These are phyloP conservation scores for Australoheros scitulus DNA, from an alignment of 2,113 vertebrate genomes.

Conservation along the genomic window DNA sequence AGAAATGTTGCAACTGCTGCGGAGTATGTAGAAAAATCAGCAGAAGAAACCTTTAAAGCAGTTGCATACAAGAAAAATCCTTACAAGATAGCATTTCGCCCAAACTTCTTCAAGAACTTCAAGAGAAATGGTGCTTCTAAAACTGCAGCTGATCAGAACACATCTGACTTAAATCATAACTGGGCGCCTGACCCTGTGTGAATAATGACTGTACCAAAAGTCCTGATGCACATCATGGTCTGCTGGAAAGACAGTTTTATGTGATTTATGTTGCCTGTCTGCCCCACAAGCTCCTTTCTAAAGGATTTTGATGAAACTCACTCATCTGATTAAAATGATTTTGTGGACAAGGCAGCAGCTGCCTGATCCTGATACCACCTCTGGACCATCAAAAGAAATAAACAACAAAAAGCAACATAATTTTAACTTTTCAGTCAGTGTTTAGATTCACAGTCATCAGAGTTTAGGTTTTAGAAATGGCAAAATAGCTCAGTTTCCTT, in stretches of 20 bases:
- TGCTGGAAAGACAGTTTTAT: background rate
- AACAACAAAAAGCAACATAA: background rate
- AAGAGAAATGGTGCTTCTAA: conserved; percentile 33
- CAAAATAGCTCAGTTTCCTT: too few relatives aligned
- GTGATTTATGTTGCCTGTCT: background rate
- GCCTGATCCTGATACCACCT: background rate
- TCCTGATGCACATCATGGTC: conserved; percentile 8
- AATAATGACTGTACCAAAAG: conserved; percentile 10
- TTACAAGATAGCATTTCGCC: conserved; percentile 79
- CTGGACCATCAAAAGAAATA: too few relatives aligned
- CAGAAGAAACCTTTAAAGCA: conserved; percentile 85
- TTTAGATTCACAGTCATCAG: background rate
- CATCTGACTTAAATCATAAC: conserved; percentile 4
- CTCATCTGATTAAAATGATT: background rate
- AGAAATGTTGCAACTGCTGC: conserved; percentile 83
- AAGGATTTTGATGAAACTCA: background rate
- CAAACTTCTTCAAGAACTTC: conserved; percentile 62
- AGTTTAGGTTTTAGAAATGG: background rate
- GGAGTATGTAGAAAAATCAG: conserved; percentile 83
- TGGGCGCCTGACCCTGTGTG: conserved; percentile 21
- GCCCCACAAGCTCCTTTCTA: background rate
- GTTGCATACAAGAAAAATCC: conserved; percentile 87
- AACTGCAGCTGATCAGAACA: background rate
- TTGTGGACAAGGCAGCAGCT: background rate
- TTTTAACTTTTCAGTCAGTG: background rate